A percentile compares a stretch with the other conserved stretches of the same genome.
Conservation (phyloP, 2,888 invertebrate species). For the Empis stercorea region DNA sequence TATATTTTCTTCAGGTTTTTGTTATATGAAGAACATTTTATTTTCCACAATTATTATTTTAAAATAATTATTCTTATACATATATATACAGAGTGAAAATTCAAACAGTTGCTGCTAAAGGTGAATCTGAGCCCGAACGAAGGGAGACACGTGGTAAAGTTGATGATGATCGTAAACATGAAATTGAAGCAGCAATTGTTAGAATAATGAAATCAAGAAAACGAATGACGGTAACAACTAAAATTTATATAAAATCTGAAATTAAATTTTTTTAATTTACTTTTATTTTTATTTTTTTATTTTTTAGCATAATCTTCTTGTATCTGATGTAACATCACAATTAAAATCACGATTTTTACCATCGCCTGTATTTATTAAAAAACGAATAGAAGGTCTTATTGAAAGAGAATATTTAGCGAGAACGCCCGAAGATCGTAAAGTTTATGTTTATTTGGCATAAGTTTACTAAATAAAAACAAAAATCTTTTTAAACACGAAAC, state of each 20-base stretch:
- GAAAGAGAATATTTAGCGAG: slow-evolving; percentile 97
- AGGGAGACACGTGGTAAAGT: slow-evolving; percentile 96
- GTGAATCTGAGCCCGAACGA: slow-evolving; percentile 98
- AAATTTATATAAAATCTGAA: neutral
- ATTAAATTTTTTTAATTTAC: neutral
- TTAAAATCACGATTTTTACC: slow-evolving; percentile 94
- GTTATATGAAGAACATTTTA: no score
- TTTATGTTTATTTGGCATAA: slow-evolving; percentile 92
- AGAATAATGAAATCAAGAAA: slow-evolving; percentile 96
- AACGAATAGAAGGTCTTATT: slow-evolving; percentile 97
- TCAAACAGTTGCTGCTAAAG: slow-evolving; percentile 87
- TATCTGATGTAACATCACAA: slow-evolving; percentile 96
- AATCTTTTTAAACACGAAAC: no score
- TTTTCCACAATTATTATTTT: no score
- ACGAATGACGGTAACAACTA: slow-evolving; percentile 74
- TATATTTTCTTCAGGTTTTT: no score
- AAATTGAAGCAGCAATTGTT: slow-evolving; percentile 98
- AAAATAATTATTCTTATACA: neutral
- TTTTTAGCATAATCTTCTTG: slow-evolving; percentile 74
- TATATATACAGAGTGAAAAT: slow-evolving; percentile 62
- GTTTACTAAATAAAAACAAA: slow-evolving; percentile 11
- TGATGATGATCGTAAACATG: slow-evolving; percentile 97
- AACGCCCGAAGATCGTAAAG: slow-evolving; percentile 93
- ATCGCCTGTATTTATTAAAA: slow-evolving; percentile 96
- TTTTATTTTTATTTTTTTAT: neutral